A percentile compares a stretch with the other conserved stretches of the same genome.
phyloP scores from a whole-genome alignment of 2,797 vertebrate genomes.

The Dicrostonyx torquatus region DNA sequence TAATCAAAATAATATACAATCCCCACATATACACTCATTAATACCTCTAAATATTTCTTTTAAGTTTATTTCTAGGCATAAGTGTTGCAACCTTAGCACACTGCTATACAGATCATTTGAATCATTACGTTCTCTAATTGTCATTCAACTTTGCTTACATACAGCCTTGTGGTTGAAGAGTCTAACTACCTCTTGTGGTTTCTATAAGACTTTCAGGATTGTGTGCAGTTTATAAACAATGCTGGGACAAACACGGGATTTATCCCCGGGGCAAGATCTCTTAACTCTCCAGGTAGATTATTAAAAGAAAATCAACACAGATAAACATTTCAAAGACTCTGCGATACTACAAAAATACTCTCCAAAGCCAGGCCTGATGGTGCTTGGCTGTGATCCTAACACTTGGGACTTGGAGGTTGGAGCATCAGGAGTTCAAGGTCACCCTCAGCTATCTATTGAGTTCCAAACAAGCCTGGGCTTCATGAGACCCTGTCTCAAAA shows the following conservation, averaged over 20 bases:
- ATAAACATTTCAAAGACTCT: constrained; percentile 10
- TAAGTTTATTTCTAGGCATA: neutral
- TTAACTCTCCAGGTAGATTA: neutral
- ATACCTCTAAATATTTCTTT: neutral
- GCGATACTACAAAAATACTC: neutral
- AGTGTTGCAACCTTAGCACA: neutral
- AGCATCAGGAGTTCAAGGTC: neutral
- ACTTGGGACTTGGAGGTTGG: neutral
- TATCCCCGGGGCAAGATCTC: neutral
- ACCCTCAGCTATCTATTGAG: neutral
- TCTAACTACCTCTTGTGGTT: neutral
- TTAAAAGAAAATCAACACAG: neutral
- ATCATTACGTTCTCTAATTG: neutral
- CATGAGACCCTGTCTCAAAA: neutral
- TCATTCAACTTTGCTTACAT: neutral
- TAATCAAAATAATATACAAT: neutral
- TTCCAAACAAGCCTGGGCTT: neutral
- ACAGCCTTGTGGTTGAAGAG: neutral
- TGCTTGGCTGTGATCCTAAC: neutral
- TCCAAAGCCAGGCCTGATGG: neutral
- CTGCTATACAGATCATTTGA: neutral
- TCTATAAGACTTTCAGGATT: neutral
- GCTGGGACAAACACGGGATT: neutral
- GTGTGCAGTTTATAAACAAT: neutral
- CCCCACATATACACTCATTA: neutral